Percentiles rank a stretch among this genome's conserved stretches.
Evolutionary conservation across 1,140 invertebrate genomes (phyloP).

Genomic region (Euschistus heros): DNA sequence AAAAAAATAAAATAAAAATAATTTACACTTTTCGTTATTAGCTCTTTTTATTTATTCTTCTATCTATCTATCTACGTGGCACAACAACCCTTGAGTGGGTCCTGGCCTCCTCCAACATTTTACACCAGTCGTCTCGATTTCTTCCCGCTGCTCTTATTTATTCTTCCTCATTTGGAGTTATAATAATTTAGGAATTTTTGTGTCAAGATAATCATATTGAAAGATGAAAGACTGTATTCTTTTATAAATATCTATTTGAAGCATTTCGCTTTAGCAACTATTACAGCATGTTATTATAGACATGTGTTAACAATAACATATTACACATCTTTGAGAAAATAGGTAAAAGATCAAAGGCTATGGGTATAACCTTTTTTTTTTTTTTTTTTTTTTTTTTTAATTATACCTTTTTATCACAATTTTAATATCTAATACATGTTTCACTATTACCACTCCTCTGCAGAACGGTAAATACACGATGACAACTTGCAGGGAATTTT

Average conservation of each 20-base stretch:
- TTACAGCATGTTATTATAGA: constrained; percentile 20
- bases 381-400: too few relatives aligned
- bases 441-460: background rate
- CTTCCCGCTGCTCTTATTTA: too few relatives aligned
- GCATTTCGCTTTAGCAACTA: constrained; percentile 21
- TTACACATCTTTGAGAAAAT: constrained; percentile 21
- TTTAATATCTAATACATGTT: constrained; percentile 16
- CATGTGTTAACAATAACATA: constrained; percentile 21
- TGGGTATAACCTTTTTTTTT: background rate
- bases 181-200: too few relatives aligned
- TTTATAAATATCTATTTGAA: constrained; percentile 21
- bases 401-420: constrained; percentile 16
- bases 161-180: too few relatives aligned
- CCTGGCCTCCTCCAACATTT: too few relatives aligned
- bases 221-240: constrained; percentile 2
- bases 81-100: too few relatives aligned
- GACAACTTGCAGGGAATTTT: constrained; percentile 1
- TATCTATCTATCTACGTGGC: too few relatives aligned
- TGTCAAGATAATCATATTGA: background rate
- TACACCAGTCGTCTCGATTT: too few relatives aligned
- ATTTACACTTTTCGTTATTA: too few relatives aligned
- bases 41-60: too few relatives aligned
- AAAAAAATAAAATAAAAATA: too few relatives aligned
- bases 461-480: constrained; percentile 3
- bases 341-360: constrained; percentile 2